Conservation (phyloP, 2,888 invertebrate species). For the Hirtodrosophila histrioides region DNA sequence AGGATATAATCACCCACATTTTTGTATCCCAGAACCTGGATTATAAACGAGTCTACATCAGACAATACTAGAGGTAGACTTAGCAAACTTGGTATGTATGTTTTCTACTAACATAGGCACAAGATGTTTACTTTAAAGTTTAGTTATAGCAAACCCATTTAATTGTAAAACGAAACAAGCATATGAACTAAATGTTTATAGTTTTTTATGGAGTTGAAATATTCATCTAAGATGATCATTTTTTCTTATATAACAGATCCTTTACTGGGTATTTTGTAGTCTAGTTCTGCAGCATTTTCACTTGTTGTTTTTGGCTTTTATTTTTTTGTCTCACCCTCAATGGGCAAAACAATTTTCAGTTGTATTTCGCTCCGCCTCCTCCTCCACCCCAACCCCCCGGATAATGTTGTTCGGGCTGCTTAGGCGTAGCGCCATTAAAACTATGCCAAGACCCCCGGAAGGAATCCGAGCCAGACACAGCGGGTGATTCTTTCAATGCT, state of each 20-base stretch:
- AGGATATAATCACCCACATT: no score
- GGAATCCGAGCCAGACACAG: conserved; percentile 27
- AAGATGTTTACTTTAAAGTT: no score
- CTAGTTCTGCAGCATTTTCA: not conserved
- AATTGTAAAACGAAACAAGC: no score
- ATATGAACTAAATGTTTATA: no score
- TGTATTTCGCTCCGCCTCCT: conserved; percentile 16
- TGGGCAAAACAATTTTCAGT: conserved; percentile 32
- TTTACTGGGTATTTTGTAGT: conserved; percentile 10
- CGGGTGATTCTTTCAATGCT: conserved; percentile 40
- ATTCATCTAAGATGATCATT: no score
- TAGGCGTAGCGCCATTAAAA: conserved; percentile 62
- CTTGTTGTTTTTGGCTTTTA: not conserved
- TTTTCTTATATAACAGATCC: not conserved
- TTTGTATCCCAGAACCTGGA: no score
- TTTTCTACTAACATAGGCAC: no score
- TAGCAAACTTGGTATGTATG: no score
- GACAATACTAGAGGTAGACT: no score
- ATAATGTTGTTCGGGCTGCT: conserved; percentile 47
- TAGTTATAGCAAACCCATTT: no score
- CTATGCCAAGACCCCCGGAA: conserved; percentile 47
- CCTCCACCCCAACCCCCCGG: conserved; percentile 7
- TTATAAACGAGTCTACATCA: no score
- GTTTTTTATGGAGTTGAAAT: no score
- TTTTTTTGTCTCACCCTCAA: conserved; percentile 24